Evolutionary conservation across 2,113 vertebrate genomes (phyloP), one percentile per base, ranked within the genome.

Genomic region (Phalacrocorax aristotelis): DNA sequence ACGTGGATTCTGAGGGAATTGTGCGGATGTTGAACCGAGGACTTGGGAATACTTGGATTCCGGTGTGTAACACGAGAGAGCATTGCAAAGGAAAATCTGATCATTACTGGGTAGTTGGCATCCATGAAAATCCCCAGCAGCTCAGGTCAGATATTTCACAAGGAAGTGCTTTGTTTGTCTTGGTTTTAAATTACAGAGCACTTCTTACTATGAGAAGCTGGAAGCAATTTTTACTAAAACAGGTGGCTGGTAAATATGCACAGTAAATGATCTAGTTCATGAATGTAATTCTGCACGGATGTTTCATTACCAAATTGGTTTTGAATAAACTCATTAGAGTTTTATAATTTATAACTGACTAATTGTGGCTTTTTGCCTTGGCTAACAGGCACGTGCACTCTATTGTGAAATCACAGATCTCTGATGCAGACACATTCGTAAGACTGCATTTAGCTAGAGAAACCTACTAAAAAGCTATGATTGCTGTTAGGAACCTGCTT

Each of bases 61-160:
- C 99, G 0, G 97, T 99, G 51, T 99, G 99, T 79, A 98, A 99
- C 98, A 99, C 97, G 8, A 98, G 98, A 68, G 99, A 99, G 21
- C 98, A 98, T 75, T 99, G 99, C 97, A 99, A 99, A 93, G 99
- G 99, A 69, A 99, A 98, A 83, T 99, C 99, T 1, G 99, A 99
- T 91, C 99, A 99, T 95, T 99, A 99, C 27, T 99, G 99, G 99
- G 98, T 99, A 21, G 98, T 99, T 30, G 99, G 99, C 18, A 92
- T 99, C 60, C 99, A 99, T 46, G 99, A 99, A 97, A 99, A 98
- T 68, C 99, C 99, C 19, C 99, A 99, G 96, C 99, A 99, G 95
- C 98, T 99, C 96, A 98, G 99, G 99, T 99, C 78, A 88, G 97
- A 55, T 44, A 14, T 90, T 83, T 71, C 69, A 60, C 36, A 48